Evolutionary conservation across 2,888 invertebrate genomes (phyloP), one percentile per base, ranked within the genome.

Genomic region (Lissocephala sabroskyi): DNA sequence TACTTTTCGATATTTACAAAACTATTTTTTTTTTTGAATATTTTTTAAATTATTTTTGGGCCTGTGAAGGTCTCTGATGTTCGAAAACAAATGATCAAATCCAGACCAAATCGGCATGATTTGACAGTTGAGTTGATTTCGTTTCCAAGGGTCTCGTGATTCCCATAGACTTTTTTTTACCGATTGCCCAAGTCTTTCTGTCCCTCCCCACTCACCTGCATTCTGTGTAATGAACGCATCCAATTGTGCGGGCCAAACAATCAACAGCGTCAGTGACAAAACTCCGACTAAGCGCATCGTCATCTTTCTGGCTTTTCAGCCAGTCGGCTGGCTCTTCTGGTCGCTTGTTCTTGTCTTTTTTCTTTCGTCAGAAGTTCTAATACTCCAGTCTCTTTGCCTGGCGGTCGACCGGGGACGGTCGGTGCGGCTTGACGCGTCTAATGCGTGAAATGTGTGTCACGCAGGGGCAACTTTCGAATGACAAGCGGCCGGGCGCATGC

Each of bases 171-270:
- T n/a, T n/a, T n/a, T n/a, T n/a, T n/a, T n/a, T n/a, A n/a, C n/a
- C n/a, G n/a, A n/a, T n/a, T n/a, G n/a, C n/a, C n/a, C n/a, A n/a
- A n/a, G n/a, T n/a, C n/a, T n/a, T n/a, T n/a, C n/a, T n/a, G n/a
- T 23, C 23, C 23, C 50, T 47, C 16, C 16, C 29, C 10, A 52
- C 79, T 77, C 66, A 80, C 80, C 80, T 71, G 79, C 66, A 44
- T 77, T 71, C 59, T 74, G 73, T 44, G 81, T 70, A 56, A 82
- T 73, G 53, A 67, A 82, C 43, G 80, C 80, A 59, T 77, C 78
- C 78, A 82, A 59, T 64, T 79, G 80, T 52, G 77, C 66, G 49
- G 81, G 74, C 65, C 74, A 61, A 40, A 75, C 55, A 33, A 55
- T 52, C 46, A 79, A 42, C 50, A 75, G 54, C 47, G 62, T 56